Percentiles rank a stretch among this genome's conserved stretches.
Conservation (phyloP, 2,888 invertebrate species). For the Homarus gammarus region DNA sequence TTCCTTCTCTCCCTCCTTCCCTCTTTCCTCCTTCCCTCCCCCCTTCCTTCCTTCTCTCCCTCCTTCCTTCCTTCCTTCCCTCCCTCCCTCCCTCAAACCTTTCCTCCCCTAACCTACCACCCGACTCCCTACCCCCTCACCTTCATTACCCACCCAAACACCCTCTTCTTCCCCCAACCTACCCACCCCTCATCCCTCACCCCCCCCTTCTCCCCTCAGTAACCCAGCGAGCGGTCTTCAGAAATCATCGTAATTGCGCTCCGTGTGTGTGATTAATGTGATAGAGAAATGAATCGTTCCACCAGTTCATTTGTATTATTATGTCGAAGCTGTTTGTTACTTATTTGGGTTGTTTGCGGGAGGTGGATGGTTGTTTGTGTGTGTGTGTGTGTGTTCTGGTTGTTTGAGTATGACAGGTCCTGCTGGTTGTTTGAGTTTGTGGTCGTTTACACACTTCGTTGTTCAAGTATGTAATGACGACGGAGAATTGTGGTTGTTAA, state of each 20-base stretch:
- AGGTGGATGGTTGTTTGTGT: background rate
- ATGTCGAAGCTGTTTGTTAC: background rate
- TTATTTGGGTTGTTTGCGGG: background rate
- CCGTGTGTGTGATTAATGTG: constrained; percentile 9
- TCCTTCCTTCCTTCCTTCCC: background rate
- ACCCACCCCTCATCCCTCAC: background rate
- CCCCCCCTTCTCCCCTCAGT: background rate
- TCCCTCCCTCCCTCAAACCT: background rate
- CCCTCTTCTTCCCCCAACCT: background rate
- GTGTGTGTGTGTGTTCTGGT: background rate
- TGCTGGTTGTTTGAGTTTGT: too few relatives aligned
- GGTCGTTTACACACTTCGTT: too few relatives aligned
- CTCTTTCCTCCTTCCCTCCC: background rate
- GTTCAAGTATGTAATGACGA: too few relatives aligned
- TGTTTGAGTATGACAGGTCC: too few relatives aligned
- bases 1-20: background rate
- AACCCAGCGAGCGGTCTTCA: constrained; percentile 1
- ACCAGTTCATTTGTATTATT: background rate
- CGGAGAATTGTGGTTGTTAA: too few relatives aligned
- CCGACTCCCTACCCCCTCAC: background rate
- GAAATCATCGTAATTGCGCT: constrained; percentile 2
- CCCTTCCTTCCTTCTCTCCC: background rate
- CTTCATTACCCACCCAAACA: background rate
- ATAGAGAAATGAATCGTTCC: background rate
- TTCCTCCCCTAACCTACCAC: too few relatives aligned